Percentiles rank a stretch among this genome's conserved stretches.
These are phyloP conservation scores for Trichechus manatus DNA, from an alignment of 2,113 vertebrate genomes.

Conservation along the genomic window DNA sequence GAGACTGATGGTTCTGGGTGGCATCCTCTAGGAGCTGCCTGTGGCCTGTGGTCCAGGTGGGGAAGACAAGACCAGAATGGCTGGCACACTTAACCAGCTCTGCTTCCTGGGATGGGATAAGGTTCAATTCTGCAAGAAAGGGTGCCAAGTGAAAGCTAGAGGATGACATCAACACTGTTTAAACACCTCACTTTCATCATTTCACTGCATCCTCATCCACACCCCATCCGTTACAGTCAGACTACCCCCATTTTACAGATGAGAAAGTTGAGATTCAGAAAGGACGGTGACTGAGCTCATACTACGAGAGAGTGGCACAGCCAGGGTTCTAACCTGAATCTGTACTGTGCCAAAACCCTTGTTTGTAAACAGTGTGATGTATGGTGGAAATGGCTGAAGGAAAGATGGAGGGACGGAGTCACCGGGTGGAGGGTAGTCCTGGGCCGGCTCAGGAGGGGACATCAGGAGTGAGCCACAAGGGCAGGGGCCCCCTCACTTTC, in stretches of 20 bases:
- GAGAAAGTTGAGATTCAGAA: neutral
- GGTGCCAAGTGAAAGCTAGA: too few species aligned
- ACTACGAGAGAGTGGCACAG: neutral
- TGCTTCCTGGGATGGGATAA: neutral
- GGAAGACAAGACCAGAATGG: neutral
- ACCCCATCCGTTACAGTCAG: neutral
- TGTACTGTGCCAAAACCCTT: neutral
- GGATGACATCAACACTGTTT: neutral
- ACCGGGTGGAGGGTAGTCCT: neutral
- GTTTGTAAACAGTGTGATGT: neutral
- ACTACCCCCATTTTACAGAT: neutral
- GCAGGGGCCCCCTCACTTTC: too few species aligned
- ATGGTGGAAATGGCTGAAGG: too few species aligned
- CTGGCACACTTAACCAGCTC: neutral
- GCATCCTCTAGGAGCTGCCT: neutral
- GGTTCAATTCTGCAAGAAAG: neutral
- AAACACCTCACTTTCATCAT: neutral
- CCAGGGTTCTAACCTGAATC: neutral
- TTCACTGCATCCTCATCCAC: neutral
- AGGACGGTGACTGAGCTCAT: neutral
- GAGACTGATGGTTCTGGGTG: neutral
- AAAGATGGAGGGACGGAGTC: neutral
- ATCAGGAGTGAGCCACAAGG: neutral
- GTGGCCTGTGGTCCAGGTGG: neutral
- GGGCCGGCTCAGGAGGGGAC: fast-evolving